These are phyloP conservation scores for Petroica traversi DNA, from an alignment of 2,113 vertebrate species.

Conservation along the genomic window DNA sequence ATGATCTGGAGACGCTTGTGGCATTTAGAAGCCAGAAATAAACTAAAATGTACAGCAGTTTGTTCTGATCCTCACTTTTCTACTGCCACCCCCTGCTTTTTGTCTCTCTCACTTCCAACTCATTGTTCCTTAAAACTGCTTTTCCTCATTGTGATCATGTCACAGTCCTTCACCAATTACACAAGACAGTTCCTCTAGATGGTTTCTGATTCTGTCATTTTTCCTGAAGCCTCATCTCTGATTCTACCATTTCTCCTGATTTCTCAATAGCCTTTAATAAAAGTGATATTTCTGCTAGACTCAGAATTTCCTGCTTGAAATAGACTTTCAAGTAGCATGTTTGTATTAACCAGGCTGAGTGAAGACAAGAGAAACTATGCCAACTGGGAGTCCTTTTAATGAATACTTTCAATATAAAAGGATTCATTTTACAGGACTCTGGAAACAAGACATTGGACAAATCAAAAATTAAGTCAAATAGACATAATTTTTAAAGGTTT, in stretches of 20 bases:
- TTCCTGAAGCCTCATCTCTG: not conserved
- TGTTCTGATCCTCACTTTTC: not conserved
- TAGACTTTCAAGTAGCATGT: not conserved
- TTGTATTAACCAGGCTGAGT: not conserved
- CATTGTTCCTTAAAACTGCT: not conserved
- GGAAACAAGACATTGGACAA: not conserved
- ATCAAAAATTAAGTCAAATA: not conserved
- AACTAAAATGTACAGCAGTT: not conserved
- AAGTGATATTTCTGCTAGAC: not conserved
- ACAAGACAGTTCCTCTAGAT: not conserved
- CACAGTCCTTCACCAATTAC: not conserved
- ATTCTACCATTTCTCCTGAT: not conserved
- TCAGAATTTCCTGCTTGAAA: not conserved
- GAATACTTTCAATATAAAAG: not conserved
- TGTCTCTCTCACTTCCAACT: not conserved
- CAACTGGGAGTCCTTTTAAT: not conserved
- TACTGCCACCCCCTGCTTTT: not conserved
- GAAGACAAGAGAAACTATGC: not conserved
- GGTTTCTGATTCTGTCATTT: not conserved
- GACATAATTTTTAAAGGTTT: not conserved
- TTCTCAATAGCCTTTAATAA: not conserved
- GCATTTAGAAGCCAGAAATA: not conserved
- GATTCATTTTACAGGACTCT: not conserved
- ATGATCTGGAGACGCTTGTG: not conserved
- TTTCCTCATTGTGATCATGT: not conserved